These are phyloP conservation scores for Argyrosomus regius DNA, from an alignment of 2,797 vertebrate genomes.

Conservation along the genomic window DNA sequence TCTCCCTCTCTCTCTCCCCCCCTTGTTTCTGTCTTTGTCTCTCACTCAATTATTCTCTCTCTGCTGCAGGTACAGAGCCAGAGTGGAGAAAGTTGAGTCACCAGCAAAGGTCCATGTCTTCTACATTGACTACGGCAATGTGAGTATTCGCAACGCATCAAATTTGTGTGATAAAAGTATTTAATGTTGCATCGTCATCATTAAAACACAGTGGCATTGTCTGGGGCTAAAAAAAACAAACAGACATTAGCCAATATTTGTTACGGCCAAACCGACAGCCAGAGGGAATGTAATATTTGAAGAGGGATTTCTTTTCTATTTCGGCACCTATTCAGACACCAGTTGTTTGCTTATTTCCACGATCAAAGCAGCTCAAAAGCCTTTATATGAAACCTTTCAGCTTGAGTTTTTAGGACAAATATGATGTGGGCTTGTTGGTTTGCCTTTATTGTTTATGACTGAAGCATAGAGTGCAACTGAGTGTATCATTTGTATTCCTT, in stretches of 20 bases:
- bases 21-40: constrained; percentile 4
- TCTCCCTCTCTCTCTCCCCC: constrained; percentile 8
- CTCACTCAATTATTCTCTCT: constrained; percentile 49
- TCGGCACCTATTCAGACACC: constrained; percentile 44
- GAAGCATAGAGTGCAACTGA: constrained; percentile 35
- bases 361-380: constrained; percentile 47
- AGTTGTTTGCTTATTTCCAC: constrained; percentile 57
- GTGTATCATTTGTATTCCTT: constrained; percentile 43
- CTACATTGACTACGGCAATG: constrained; percentile 98
- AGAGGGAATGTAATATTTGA: constrained; percentile 32
- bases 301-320: constrained; percentile 37
- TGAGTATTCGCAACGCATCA: constrained; percentile 82
- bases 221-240: constrained; percentile 6
- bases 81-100: constrained; percentile 94
- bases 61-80: constrained; percentile 93
- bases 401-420: constrained; percentile 51
- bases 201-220: constrained; percentile 26
- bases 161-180: constrained; percentile 14
- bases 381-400: constrained; percentile 43
- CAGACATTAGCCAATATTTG: constrained; percentile 25
- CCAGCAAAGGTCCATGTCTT: constrained; percentile 92
- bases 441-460: constrained; percentile 38
- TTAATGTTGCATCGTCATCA: constrained; percentile 25
- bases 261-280: constrained; percentile 29
- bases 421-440: constrained; percentile 46